Base-by-base conservation (phyloP, 2,113 vertebrate species). In the Arothron firmamentum region DNA sequence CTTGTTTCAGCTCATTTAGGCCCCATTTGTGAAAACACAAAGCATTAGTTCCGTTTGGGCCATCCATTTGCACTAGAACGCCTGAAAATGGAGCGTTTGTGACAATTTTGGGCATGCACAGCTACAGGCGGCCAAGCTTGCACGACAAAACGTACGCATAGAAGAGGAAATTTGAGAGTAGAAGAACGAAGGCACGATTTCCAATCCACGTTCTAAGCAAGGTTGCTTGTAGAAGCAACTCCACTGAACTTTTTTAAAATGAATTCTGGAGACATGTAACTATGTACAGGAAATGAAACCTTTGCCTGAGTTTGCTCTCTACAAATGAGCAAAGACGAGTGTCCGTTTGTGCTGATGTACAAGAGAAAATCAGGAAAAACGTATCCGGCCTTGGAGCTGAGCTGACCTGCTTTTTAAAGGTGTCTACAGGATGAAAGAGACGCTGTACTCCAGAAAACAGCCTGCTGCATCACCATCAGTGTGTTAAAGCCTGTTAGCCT, bases 371-470 rank as follows among this genome's bases (percentile, higher is more conserved):
- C 62, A 45, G 19, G 34, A 46, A 52, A 70, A 13, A 62, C 43
- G 52, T 6, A 56, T 49, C 19, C 15, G 28, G 55, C 17, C 23
- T 3, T 2, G 23, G n/a, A 52, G n/a, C 18, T 19, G 38, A 58
- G 55, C 52, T 72, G 52, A 61, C 47, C 48, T 65, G 48, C 50
- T 57, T 71, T 56, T 23, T 56, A 59, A 66, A 70, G 54, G 31
- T 16, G 46, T 19, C 53, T 38, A 41, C 25, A 28, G 25, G 25
- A 13, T 65, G 52, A 28, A 47, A 57, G 57, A 58, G 23, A 62
- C 64, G 41, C 18, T 61, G 3, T 14, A 20, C 2, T 13, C 20
- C 51, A 60, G 25, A 51, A 28, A 20, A 54, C 43, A 42, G 52
- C 67, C 70, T n/a, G 23, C 14, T 67, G 19, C 19, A 11, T 23